A percentile compares a stretch with the other conserved stretches of the same genome.
phyloP scores from a whole-genome alignment of 2,113 vertebrate genomes.

The Hemibates koningsi region DNA sequence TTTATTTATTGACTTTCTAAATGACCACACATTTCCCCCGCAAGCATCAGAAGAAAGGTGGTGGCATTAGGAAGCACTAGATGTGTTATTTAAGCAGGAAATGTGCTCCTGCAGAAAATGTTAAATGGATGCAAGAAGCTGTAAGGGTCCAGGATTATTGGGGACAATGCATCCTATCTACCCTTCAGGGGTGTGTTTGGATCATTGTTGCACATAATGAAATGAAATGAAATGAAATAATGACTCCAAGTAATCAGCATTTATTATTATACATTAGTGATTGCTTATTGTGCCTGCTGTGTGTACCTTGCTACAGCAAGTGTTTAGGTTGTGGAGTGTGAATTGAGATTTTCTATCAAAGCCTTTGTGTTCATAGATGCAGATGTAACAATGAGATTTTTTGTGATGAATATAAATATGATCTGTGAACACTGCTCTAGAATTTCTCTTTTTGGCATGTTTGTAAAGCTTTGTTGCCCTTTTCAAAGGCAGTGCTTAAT shows the following conservation, averaged over 20 bases:
- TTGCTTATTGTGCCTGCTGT: not conserved
- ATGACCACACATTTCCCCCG: not conserved
- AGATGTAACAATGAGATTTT: not conserved
- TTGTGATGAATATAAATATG: not conserved
- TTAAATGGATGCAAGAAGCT: not conserved
- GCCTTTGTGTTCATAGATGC: not conserved
- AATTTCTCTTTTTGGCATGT: not conserved
- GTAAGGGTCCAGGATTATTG: not conserved
- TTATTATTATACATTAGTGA: not conserved
- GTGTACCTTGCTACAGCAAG: not conserved
- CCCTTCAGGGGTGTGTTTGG: slow-evolving; percentile 6
- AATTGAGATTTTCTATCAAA: not conserved
- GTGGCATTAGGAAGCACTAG: not conserved
- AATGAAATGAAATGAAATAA: not conserved
- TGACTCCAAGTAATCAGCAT: not conserved
- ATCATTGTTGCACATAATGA: not conserved
- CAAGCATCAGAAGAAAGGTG: not conserved
- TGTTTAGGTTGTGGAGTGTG: not conserved
- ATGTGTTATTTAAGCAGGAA: not conserved
- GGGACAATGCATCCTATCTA: not conserved
- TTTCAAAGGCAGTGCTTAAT: not conserved
- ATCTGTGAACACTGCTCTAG: not conserved
- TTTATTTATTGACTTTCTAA: not conserved
- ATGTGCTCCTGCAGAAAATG: not conserved
- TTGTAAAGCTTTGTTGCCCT: not conserved